Conservation (phyloP, 2,797 vertebrate genomes). For the Clamator glandarius region DNA sequence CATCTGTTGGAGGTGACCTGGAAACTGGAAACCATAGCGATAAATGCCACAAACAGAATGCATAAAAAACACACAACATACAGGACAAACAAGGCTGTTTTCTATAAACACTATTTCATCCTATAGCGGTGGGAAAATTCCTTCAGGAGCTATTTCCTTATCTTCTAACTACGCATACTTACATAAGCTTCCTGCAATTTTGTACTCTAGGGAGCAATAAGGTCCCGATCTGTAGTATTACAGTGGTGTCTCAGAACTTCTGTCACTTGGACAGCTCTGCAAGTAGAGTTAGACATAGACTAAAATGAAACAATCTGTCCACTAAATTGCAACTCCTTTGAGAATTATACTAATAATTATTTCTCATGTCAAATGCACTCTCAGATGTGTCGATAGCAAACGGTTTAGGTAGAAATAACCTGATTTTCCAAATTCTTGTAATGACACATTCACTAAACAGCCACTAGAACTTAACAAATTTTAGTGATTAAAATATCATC, state of each 20-base stretch:
- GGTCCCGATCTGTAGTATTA: background rate
- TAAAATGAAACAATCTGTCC: background rate
- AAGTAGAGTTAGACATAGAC: background rate
- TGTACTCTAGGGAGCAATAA: background rate
- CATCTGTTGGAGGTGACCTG: background rate
- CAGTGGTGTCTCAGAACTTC: background rate
- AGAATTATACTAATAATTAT: background rate
- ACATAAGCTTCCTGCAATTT: background rate
- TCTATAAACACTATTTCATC: background rate
- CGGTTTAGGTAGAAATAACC: background rate
- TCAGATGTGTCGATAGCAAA: background rate
- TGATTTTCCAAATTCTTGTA: background rate
- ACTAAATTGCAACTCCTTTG: background rate
- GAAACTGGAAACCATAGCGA: background rate
- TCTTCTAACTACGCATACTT: background rate
- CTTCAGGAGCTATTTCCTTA: background rate
- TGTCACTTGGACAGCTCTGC: background rate
- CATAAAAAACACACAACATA: background rate
- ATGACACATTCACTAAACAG: background rate
- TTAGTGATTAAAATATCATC: background rate
- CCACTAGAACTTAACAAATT: background rate
- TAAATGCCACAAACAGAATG: background rate
- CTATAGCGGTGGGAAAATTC: background rate
- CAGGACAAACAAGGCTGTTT: background rate
- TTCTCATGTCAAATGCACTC: background rate